Evolutionary conservation across 2,888 invertebrate species (phyloP), one percentile per base, ranked within the genome.

Genomic region (Platycnemis pennipes): DNA sequence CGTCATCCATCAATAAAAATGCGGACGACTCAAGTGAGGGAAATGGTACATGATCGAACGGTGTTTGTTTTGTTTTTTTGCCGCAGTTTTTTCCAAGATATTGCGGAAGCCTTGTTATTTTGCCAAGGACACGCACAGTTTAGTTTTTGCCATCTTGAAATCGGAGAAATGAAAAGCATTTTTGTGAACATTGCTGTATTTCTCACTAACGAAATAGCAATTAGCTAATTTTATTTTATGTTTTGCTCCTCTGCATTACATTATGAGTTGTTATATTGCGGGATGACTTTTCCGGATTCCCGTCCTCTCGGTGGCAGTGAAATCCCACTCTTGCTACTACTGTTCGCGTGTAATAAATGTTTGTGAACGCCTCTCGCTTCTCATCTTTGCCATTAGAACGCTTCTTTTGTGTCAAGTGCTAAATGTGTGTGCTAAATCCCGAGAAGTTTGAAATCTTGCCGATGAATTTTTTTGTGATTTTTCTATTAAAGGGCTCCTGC

Each of bases 1-100:
- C 77, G 77, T 77, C 77, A 77, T 77, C 77, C 77, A 77, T 77
- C 77, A 77, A 77, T 77, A 77, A 77, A 77, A 77, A 77, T 77
- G 77, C 77, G 77, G 77, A 77, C 77, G 77, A 37, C 77, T 77
- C 37, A n/a, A 77, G 77, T 77, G 37, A 37, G 77, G 77, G 37
- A 37, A 77, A 77, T 31, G 77, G 77, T 77, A 77, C 77, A 77
- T 37, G 77, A 77, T 77, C 37, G 77, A 77, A 77, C 26, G 77
- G 77, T 77, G 77, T 77, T 77, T 77, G 77, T 37, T 77, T 77
- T 37, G 37, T 77, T 77, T 77, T 77, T 77, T 77, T 31, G 31
- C n/a, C 31, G 13, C 37, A 63, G 22, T 77, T 77, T 77, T 77
- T 77, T 77, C 77, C 37, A 77, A 77, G 77, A 77, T 77, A 37